A percentile compares a stretch with the other conserved stretches of the same genome.
phyloP scores from a whole-genome alignment of 2,113 vertebrate species.

The Psammodynastes pulverulentus region DNA sequence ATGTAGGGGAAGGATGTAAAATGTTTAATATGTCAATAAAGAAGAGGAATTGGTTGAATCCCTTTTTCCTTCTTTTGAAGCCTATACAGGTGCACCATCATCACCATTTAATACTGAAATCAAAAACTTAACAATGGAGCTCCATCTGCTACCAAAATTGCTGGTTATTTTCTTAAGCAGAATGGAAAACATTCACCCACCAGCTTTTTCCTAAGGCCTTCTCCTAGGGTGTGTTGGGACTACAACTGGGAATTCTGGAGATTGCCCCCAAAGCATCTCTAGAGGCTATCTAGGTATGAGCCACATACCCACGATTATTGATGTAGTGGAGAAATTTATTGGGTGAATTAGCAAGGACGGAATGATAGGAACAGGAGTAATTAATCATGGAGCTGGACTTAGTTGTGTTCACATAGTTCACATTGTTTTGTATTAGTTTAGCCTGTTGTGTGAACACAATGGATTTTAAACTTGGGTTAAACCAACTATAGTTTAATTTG shows the following conservation, averaged over 20 bases:
- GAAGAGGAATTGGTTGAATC: neutral
- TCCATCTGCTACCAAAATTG: neutral
- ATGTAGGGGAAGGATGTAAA: neutral
- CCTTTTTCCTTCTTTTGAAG: too few relatives aligned
- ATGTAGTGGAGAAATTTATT: neutral
- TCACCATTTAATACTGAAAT: neutral
- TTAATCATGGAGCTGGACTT: neutral
- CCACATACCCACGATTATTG: neutral
- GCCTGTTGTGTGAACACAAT: neutral
- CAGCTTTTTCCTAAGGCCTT: neutral
- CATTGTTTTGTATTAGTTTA: neutral
- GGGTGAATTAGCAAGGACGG: neutral
- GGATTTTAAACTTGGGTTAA: neutral
- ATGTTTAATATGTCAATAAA: neutral
- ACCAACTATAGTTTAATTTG: neutral
- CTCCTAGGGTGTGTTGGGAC: neutral
- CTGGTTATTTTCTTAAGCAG: neutral
- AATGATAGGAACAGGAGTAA: neutral
- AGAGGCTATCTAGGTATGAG: neutral
- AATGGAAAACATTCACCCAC: neutral
- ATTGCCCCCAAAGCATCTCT: neutral
- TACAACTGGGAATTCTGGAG: neutral
- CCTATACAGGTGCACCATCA: neutral
- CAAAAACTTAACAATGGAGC: neutral
- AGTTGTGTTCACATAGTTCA: neutral